Evolutionary conservation across 2,888 invertebrate genomes (phyloP).

Genomic region (Sphaerophoria rueppellii): DNA sequence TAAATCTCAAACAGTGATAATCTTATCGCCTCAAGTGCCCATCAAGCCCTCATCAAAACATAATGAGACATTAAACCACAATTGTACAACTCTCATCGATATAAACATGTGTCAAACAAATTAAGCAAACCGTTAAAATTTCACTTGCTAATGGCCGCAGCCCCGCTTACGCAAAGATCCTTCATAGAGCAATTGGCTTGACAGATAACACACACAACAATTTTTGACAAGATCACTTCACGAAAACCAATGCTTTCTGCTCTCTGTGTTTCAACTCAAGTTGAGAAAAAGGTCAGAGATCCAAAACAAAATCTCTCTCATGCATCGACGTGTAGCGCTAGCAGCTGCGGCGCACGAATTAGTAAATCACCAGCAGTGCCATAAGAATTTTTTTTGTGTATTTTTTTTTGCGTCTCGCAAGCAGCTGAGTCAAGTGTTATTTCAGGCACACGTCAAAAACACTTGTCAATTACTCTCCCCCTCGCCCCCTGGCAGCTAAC

Average conservation of each 20-base stretch:
- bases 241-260: slow-evolving; percentile 8
- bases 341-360: slow-evolving; percentile 10
- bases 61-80: slow-evolving; percentile 17
- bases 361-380: slow-evolving; percentile 59
- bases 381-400: slow-evolving; percentile 51
- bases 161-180: slow-evolving; percentile 48
- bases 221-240: slow-evolving; percentile 11
- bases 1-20: background rate
- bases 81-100: background rate
- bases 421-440: slow-evolving; percentile 54
- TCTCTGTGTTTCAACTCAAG: background rate
- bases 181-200: slow-evolving; percentile 51
- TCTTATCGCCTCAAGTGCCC: background rate
- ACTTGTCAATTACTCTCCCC: slow-evolving; percentile 66
- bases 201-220: slow-evolving; percentile 23
- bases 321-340: background rate
- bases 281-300: slow-evolving; percentile 57
- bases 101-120: slow-evolving; percentile 48
- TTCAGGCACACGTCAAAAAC: slow-evolving; percentile 69
- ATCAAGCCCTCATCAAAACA: background rate
- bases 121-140: slow-evolving; percentile 45
- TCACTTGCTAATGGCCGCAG: background rate
- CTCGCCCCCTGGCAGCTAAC: background rate
- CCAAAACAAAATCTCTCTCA: slow-evolving; percentile 33
- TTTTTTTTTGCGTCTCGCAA: slow-evolving; percentile 26